Evolutionary conservation across 2,113 vertebrate species (phyloP), one percentile per base, ranked within the genome.

Genomic region (Choloepus hoffmanni): DNA sequence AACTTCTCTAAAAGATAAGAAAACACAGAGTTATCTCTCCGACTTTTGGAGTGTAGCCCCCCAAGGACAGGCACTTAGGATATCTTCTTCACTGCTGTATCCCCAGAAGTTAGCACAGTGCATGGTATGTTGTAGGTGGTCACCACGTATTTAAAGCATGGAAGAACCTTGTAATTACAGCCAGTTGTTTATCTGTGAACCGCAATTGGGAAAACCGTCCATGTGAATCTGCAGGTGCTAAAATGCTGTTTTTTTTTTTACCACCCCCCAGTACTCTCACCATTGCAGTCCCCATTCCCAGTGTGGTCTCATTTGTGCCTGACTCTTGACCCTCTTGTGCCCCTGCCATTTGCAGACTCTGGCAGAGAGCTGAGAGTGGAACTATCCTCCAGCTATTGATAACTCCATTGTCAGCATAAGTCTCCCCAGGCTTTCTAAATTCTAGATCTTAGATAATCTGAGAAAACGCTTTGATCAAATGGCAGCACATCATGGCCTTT

Each of bases 51-150:
- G 43, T 73, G 6, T 7, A 36, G 2, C 23, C 81, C 45, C 28
- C 24, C 16, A 55, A 86, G 3, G 33, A 55, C 28, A 85, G 48
- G 24, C 12, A 18, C 13, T 43, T 45, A 84, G 2, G 58, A 40
- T n/a, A 1, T 18, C 33, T 76, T 45, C 6, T 23, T 86, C 9
- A 45, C 12, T 76, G 7, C 70, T 48, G 2, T 48, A 33, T 23
- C 6, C 21, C 1, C 6, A 53, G 50, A 2, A 45, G 33, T 0
- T 26, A n/a, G 26, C 13, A 28, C 2, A 73, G 5, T 43, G 26
- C 18, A 3, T 73, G 9, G 12, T 65, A 36, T 68, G 11, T 21
- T 68, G 2, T 67, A 85, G 21, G 40, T 43, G 5, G 1, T 62
- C 48, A 16, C 5, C 43, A 43, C 10, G 18, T 13, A 50, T 30